Base-by-base conservation (phyloP, 2,888 invertebrate genomes). In the Callyntrura sp. region DNA sequence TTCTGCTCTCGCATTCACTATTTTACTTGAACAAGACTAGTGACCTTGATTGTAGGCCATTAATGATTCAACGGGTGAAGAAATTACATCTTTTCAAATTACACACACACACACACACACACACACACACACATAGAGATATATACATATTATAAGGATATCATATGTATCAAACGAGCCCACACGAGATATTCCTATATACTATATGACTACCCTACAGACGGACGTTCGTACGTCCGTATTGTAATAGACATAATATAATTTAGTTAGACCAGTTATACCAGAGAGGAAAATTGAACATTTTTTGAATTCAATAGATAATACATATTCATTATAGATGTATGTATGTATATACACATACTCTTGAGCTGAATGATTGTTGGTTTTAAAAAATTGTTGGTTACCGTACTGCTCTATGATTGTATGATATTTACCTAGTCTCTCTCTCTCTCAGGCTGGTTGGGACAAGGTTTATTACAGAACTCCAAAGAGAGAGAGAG, bases 41-140 rank as follows among this genome's bases (percentile, higher is more conserved):
- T 89, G 89, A 90, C 90, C 85, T 90, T 90, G 90, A 90, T 90
- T 90, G 90, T 90, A 85, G 70, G 79, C 78, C 89, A 89, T 89
- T 85, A 85, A 65, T 81, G 81, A 85, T 62, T 81, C 68, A 73
- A 85, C 78, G 85, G 62, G 73, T 85, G 85, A 48, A 85, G 85
- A 90, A 78, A 85, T 90, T 90, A 84, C 84, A 85, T 79, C 84
- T 89, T 89, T 85, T 85, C 65, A 85, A 90, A 90, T 89, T 70
- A 81, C 78, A 68, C 12, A 62, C 73, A 76, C 20, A 17, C 23
- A 55, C 14, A 51, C 25, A 55, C 1, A 51, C 20, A 12, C 55
- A 78, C 35, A 51, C 11, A 43, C 23, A 4, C 8, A 60, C 3
- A 20, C 6, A 60, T 3, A 60, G 20, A 60, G 17, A 45, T 1